These are phyloP conservation scores for Petromus typicus DNA, from an alignment of 2,113 vertebrate genomes.

Conservation along the genomic window DNA sequence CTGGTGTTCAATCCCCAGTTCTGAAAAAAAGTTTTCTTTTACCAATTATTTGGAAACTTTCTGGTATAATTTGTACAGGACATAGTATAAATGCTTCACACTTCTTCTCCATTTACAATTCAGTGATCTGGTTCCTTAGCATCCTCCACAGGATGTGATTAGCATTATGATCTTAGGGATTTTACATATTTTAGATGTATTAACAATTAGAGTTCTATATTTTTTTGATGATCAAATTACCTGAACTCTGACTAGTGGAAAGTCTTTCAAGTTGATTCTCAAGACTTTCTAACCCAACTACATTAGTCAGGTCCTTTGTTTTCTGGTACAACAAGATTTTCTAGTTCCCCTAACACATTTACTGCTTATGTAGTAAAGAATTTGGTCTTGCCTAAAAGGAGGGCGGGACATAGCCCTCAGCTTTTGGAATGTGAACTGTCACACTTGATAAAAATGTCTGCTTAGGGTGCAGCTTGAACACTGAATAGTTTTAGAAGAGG, in stretches of 20 bases:
- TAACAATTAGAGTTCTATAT: background rate
- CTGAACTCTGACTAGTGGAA: background rate
- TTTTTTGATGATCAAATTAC: background rate
- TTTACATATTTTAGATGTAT: background rate
- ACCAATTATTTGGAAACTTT: background rate
- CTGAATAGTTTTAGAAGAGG: background rate
- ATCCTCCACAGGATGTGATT: background rate
- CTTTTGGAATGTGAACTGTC: slow-evolving; percentile 7
- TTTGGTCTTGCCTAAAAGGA: background rate
- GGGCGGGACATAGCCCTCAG: background rate
- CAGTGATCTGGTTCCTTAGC: background rate
- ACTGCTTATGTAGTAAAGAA: background rate
- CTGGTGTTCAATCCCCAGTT: background rate
- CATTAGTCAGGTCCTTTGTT: background rate
- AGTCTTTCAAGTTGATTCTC: background rate
- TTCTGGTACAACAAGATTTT: slow-evolving; percentile 2
- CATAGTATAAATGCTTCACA: background rate
- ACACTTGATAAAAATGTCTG: background rate
- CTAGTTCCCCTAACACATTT: background rate
- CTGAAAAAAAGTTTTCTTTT: background rate
- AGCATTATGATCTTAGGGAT: background rate
- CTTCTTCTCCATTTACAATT: background rate
- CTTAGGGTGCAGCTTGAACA: background rate
- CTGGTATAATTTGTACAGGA: background rate
- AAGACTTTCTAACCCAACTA: background rate